phyloP scores from a whole-genome alignment of 2,888 invertebrate genomes.

The Esperia sulphurella region DNA sequence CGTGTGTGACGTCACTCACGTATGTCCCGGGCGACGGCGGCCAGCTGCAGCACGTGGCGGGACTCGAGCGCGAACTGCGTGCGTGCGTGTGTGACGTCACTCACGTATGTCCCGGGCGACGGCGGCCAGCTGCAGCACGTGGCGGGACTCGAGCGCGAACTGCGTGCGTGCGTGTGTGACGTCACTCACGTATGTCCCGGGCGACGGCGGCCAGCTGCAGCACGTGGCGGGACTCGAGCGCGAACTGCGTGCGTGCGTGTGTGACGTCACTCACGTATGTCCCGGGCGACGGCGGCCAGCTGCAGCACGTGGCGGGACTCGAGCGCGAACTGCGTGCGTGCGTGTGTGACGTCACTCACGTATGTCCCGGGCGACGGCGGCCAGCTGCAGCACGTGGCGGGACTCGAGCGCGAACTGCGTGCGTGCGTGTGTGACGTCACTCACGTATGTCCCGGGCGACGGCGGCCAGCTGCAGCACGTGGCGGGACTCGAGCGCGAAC shows the following conservation, averaged over 20 bases:
- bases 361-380: no score
- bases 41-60: no score
- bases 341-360: no score
- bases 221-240: no score
- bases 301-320: constrained; percentile 91
- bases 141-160: constrained; percentile 89
- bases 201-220: no score
- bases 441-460: constrained; percentile 83
- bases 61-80: no score
- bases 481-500: constrained; percentile 89
- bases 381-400: no score
- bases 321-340: constrained; percentile 54
- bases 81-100: constrained; percentile 20
- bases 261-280: constrained; percentile 72
- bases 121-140: constrained; percentile 90
- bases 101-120: constrained; percentile 83
- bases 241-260: no score
- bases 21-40: no score
- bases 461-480: constrained; percentile 90
- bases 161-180: not conserved
- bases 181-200: no score
- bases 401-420: no score
- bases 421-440: constrained; percentile 20
- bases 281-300: constrained; percentile 87
- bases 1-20: no score